These are phyloP conservation scores for Odobenus rosmarus DNA, from an alignment of 2,113 vertebrate species.

Conservation along the genomic window DNA sequence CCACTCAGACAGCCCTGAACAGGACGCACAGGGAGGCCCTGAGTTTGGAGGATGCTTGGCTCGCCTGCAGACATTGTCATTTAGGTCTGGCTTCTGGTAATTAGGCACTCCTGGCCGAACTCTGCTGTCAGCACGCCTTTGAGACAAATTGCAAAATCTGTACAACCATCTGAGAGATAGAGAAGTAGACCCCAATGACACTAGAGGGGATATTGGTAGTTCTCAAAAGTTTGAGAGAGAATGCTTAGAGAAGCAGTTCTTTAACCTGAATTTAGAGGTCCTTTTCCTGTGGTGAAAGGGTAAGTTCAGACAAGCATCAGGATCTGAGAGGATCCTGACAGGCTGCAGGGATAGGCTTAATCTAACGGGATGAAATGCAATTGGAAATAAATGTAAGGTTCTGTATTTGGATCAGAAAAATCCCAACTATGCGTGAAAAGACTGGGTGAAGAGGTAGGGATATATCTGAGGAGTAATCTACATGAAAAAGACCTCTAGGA, in stretches of 20 bases:
- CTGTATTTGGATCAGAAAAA: conserved; percentile 34
- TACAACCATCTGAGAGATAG: conserved; percentile 66
- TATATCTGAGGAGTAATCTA: background rate
- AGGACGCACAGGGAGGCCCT: background rate
- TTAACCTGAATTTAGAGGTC: conserved; percentile 51
- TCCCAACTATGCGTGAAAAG: background rate
- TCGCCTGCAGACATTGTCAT: conserved; percentile 46
- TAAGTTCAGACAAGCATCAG: conserved; percentile 51
- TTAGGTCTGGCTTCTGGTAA: conserved; percentile 67
- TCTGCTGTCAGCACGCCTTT: conserved; percentile 60
- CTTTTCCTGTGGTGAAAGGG: conserved; percentile 16
- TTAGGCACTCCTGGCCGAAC: conserved; percentile 64
- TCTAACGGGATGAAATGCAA: background rate
- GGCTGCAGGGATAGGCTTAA: background rate
- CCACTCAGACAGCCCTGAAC: conserved; percentile 45
- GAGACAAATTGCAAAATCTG: conserved; percentile 78
- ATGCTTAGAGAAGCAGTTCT: conserved; percentile 58
- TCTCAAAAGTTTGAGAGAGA: conserved; percentile 69
- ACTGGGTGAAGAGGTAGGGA: background rate
- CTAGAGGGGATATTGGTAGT: conserved; percentile 75
- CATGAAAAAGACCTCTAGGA: background rate
- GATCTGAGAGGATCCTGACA: background rate
- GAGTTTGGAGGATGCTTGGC: conserved; percentile 60
- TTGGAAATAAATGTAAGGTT: conserved; percentile 5
- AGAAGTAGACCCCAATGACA: conserved; percentile 63